A percentile compares a stretch with the other conserved stretches of the same genome.
phyloP scores from a whole-genome alignment of 2,113 vertebrate species.

The Manacus vitellinus region DNA sequence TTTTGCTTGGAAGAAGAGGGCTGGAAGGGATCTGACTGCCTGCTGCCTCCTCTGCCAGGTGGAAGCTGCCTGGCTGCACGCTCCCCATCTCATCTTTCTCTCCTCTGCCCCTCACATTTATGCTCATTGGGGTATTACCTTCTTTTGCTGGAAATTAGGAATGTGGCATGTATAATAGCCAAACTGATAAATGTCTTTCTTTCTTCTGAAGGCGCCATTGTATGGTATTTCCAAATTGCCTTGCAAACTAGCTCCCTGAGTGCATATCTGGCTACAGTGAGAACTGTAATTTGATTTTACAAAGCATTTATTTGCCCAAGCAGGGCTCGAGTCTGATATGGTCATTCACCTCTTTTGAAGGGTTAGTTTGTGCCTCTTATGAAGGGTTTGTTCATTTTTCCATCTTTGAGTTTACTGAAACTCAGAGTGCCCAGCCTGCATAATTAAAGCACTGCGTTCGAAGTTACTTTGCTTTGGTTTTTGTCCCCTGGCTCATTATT shows the following conservation, averaged over 20 bases:
- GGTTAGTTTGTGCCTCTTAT: not conserved
- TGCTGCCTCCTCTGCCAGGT: not conserved
- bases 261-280: not conserved
- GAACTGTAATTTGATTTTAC: not conserved
- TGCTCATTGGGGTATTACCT: accelerated
- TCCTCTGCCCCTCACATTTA: not conserved
- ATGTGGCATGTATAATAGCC: not conserved
- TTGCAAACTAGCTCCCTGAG: not conserved
- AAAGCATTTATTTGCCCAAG: not conserved
- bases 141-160: not conserved
- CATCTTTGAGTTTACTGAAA: not conserved
- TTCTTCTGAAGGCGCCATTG: not conserved
- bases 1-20: not conserved
- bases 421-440: not conserved
- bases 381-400: not conserved
- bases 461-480: not conserved
- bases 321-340: not conserved
- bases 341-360: not conserved
- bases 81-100: not conserved
- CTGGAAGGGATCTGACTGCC: not conserved
- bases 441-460: not conserved
- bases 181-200: not conserved
- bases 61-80: accelerated
- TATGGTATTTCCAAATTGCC: not conserved
- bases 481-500: not conserved